Conservation (phyloP, 1,140 invertebrate genomes). For the Drosophila arizonae region DNA sequence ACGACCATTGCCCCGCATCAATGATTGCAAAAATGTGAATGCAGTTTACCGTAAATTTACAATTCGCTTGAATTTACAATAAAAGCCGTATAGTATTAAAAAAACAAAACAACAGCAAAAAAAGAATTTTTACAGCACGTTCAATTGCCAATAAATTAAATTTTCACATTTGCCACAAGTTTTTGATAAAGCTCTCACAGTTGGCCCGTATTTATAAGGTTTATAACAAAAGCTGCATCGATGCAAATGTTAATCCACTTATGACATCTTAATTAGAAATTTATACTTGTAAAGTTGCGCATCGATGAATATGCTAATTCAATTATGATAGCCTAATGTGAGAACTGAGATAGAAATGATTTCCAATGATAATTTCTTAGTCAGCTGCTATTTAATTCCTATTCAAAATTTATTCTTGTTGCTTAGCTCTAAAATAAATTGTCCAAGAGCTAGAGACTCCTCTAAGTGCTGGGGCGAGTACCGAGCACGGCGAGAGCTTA, state of each 20-base stretch:
- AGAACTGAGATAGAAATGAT: too few relatives aligned
- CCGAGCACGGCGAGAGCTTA: conserved; percentile 12
- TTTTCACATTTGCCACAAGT: conserved; percentile 12
- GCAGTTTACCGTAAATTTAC: conserved; percentile 65
- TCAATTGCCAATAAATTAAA: conserved; percentile 39
- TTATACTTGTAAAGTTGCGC: not conserved
- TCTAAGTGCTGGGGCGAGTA: conserved; percentile 2
- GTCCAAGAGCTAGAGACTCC: not conserved
- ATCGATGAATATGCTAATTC: too few relatives aligned
- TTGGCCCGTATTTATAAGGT: conserved; percentile 46
- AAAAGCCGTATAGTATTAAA: not conserved
- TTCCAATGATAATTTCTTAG: too few relatives aligned
- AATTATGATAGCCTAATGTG: too few relatives aligned
- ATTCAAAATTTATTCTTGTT: not conserved
- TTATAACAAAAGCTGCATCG: conserved; percentile 7
- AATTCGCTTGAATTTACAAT: conserved; percentile 40
- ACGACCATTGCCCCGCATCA: conserved; percentile 25
- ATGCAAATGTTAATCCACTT: not conserved
- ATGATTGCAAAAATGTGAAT: conserved; percentile 50
- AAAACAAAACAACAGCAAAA: too few relatives aligned
- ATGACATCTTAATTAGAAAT: not conserved
- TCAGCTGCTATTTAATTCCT: not conserved
- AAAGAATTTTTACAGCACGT: conserved; percentile 19
- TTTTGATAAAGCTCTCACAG: conserved; percentile 22
- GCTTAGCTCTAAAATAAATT: not conserved